These are phyloP conservation scores for Drosophila incognita DNA, from an alignment of 2,888 invertebrate species.

Conservation along the genomic window DNA sequence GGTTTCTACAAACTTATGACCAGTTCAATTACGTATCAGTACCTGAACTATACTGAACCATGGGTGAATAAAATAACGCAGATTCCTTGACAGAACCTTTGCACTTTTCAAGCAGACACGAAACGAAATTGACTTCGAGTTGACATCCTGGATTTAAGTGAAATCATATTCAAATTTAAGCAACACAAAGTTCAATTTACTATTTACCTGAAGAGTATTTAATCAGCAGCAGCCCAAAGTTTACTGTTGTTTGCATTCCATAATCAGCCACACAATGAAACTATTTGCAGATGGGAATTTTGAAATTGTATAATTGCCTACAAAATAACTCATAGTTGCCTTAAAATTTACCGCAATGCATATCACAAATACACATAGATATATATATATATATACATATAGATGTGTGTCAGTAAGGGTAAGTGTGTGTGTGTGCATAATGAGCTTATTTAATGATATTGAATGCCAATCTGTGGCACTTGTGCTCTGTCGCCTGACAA, in stretches of 20 bases:
- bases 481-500: conserved; percentile 20
- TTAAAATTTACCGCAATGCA: not conserved
- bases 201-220: not conserved
- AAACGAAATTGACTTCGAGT: too few species aligned
- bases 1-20: not conserved
- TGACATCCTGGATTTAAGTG: not conserved
- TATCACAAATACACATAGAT: not conserved
- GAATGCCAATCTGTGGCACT: conserved; percentile 34
- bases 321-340: not conserved
- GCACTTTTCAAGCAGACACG: not conserved
- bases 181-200: not conserved
- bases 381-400: not conserved
- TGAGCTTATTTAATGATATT: conserved; percentile 32
- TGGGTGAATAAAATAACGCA: too few species aligned
- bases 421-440: conserved; percentile 19
- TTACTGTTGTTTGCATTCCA: not conserved
- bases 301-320: not conserved
- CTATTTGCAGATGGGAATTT: not conserved
- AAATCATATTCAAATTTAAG: not conserved
- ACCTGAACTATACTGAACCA: too few species aligned
- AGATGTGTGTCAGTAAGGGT: not conserved
- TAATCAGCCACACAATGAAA: not conserved
- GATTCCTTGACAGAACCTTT: not conserved
- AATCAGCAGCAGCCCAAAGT: not conserved
- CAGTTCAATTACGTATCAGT: too few species aligned